These are phyloP conservation scores for Tipula helvola DNA, from an alignment of 2,888 invertebrate genomes.

Conservation along the genomic window DNA sequence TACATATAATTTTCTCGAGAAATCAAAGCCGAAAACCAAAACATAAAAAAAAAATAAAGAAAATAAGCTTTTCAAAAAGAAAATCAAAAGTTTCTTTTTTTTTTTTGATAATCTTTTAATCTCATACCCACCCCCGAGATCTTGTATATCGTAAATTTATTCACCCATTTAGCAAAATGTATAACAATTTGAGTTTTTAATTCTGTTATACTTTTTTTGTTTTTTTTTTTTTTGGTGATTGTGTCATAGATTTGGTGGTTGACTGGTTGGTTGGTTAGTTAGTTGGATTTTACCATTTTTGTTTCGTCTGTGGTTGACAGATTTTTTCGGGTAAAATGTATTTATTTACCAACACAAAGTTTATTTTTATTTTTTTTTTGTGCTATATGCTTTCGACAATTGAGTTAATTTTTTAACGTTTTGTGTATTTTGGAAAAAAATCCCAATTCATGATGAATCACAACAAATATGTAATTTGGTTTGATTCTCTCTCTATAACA, in stretches of 20 bases:
- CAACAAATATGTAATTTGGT: too few species aligned
- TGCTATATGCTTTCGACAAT: not conserved
- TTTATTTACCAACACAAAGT: not conserved
- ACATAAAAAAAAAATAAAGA: too few species aligned
- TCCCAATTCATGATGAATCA: not conserved
- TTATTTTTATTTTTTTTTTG: not conserved
- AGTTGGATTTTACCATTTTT: not conserved
- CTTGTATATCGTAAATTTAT: not conserved
- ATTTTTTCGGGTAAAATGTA: not conserved
- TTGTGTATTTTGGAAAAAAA: not conserved
- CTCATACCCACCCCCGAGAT: not conserved
- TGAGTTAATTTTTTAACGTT: not conserved
- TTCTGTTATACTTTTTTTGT: not conserved
- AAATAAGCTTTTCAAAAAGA: not conserved
- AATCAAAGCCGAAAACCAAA: not conserved
- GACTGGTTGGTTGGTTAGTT: not conserved
- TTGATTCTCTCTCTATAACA: too few species aligned
- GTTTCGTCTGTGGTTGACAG: slow-evolving; percentile 4
- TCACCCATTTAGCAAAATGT: not conserved
- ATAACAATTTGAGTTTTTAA: not conserved
- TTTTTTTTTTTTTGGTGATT: not conserved
- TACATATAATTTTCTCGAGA: not conserved
- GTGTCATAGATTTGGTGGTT: not conserved
- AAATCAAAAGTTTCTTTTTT: not conserved
- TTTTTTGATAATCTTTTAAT: not conserved